Conservation (phyloP, 2,797 vertebrate species). For the Hoplostethus mediterraneus region DNA sequence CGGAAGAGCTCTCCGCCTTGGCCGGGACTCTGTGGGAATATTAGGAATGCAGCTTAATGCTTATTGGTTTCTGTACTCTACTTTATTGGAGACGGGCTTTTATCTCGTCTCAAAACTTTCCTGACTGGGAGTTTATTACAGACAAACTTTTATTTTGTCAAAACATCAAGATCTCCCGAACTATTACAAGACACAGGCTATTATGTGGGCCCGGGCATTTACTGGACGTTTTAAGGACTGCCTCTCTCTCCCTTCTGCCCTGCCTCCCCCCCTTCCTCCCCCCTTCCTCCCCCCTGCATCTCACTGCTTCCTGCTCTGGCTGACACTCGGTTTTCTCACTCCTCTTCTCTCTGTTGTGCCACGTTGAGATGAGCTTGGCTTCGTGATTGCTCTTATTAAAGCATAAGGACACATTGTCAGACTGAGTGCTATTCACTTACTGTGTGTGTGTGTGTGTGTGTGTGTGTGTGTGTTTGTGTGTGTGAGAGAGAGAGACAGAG, state of each 20-base stretch:
- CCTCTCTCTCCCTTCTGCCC: background rate
- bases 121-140: too few species aligned
- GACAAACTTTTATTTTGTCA: slow-evolving; percentile 4
- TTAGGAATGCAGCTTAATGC: too few species aligned
- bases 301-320: slow-evolving; percentile 20
- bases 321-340: slow-evolving; percentile 45
- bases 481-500: background rate
- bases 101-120: too few species aligned
- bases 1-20: too few species aligned
- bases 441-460: slow-evolving; percentile 16
- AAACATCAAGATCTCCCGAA: slow-evolving; percentile 13
- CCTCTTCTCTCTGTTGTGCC: slow-evolving; percentile 49
- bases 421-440: slow-evolving; percentile 21
- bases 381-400: slow-evolving; percentile 70
- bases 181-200: slow-evolving; percentile 3
- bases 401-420: slow-evolving; percentile 54
- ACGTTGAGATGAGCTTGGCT: slow-evolving; percentile 54
- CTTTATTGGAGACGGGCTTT: too few species aligned
- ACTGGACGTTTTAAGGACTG: slow-evolving; percentile 21
- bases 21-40: too few species aligned
- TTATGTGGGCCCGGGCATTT: slow-evolving; percentile 23
- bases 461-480: slow-evolving; percentile 10
- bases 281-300: slow-evolving; percentile 2
- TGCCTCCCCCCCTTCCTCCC: background rate
- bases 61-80: too few species aligned